Evolutionary conservation across 2,888 invertebrate genomes (phyloP).

Genomic region (Drosophila heteroneura): DNA sequence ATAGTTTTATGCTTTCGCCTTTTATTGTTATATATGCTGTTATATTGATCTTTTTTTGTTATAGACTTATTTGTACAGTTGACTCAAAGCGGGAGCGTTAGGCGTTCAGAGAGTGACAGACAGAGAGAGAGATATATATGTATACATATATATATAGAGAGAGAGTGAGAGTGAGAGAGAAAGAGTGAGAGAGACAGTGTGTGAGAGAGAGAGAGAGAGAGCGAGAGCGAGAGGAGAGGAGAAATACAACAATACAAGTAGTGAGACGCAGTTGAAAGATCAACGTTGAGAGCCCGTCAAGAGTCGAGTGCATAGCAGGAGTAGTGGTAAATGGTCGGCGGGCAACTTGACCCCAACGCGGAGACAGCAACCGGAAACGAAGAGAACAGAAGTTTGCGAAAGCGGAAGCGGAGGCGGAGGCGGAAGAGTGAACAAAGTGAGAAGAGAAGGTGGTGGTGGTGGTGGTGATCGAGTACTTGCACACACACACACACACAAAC

Average conservation of each 20-base stretch:
- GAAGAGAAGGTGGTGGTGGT: slow-evolving; percentile 5
- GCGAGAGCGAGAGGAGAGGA: slow-evolving; percentile 32
- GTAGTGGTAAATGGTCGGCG: neutral
- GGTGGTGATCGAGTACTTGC: slow-evolving; percentile 31
- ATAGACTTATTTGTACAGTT: slow-evolving; percentile 52
- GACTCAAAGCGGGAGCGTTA: slow-evolving; percentile 58
- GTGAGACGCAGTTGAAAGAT: slow-evolving; percentile 52
- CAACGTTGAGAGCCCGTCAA: slow-evolving; percentile 54
- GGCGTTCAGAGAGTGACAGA: slow-evolving; percentile 43
- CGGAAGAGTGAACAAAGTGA: slow-evolving; percentile 21
- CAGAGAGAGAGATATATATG: slow-evolving; percentile 36
- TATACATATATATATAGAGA: neutral
- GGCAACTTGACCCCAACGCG: slow-evolving; percentile 20
- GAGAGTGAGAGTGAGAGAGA: slow-evolving; percentile 17
- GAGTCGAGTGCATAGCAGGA: slow-evolving; percentile 20
- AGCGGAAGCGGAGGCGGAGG: slow-evolving; percentile 1
- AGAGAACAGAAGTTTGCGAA: slow-evolving; percentile 12
- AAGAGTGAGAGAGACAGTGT: slow-evolving; percentile 34
- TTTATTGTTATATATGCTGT: slow-evolving; percentile 20
- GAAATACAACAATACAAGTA: slow-evolving; percentile 54
- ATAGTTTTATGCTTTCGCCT: slow-evolving; percentile 32
- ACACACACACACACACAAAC: slow-evolving; percentile 24
- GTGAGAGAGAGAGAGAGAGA: slow-evolving; percentile 40
- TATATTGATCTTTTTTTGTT: slow-evolving; percentile 20
- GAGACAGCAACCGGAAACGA: slow-evolving; percentile 39